Percentiles rank a stretch among this genome's conserved stretches.
Evolutionary conservation across 2,113 vertebrate species (phyloP).

Genomic region (Malurus melanocephalus): DNA sequence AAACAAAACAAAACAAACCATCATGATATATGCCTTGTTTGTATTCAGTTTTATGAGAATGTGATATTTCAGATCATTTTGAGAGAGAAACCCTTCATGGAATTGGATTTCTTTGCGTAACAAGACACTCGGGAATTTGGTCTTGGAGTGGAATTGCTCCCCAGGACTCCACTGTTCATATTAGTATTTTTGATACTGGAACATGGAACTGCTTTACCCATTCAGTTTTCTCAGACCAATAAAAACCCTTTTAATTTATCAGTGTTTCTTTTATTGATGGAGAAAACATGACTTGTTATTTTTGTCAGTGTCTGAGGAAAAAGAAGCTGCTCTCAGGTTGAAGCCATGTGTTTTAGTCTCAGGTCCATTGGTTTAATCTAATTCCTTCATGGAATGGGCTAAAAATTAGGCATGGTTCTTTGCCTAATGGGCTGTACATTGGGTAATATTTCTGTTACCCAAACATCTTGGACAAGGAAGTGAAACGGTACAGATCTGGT

Average conservation of each 20-base stretch:
- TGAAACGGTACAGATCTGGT: not conserved
- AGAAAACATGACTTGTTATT: not conserved
- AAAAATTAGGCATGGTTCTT: not conserved
- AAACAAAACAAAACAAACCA: not conserved
- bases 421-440: not conserved
- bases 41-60: not conserved
- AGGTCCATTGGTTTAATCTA: not conserved
- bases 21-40: not conserved
- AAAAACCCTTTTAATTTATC: not conserved
- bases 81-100: not conserved
- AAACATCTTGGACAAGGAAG: not conserved
- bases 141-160: not conserved
- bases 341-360: not conserved
- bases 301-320: not conserved
- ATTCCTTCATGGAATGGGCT: not conserved
- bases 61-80: not conserved
- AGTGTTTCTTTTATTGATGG: not conserved
- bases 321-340: not conserved
- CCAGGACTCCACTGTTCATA: rapidly evolving
- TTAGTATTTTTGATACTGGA: not conserved
- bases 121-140: not conserved
- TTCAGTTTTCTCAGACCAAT: not conserved
- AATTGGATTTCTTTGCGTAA: not conserved
- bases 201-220: not conserved
- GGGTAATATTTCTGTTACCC: not conserved